Percentiles rank a stretch among this genome's conserved stretches.
These are phyloP conservation scores for Callospermophilus lateralis DNA, from an alignment of 2,113 vertebrate genomes.

Conservation along the genomic window DNA sequence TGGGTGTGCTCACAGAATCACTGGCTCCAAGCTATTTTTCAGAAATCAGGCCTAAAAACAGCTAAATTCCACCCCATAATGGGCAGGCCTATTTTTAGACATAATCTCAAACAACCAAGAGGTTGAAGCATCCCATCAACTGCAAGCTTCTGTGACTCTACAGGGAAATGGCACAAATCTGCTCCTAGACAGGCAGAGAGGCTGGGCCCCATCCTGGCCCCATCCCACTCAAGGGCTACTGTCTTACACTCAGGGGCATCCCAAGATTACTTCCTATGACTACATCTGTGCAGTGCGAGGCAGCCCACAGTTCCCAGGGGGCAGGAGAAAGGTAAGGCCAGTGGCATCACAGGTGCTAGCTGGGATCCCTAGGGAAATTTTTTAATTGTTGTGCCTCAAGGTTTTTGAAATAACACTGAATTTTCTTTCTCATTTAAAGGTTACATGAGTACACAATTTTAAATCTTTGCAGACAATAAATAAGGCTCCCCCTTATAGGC, in stretches of 20 bases:
- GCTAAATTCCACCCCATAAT: neutral
- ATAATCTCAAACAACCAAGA: slow-evolving; percentile 44
- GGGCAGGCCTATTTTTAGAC: slow-evolving; percentile 50
- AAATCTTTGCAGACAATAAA: slow-evolving; percentile 36
- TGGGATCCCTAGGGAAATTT: neutral
- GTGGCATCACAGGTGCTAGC: neutral
- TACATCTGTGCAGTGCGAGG: neutral
- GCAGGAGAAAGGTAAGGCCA: neutral
- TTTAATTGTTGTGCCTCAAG: neutral
- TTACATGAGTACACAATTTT: neutral
- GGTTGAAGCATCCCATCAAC: neutral
- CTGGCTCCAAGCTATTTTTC: neutral
- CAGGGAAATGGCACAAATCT: neutral
- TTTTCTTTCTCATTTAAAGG: slow-evolving; percentile 10
- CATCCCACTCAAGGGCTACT: neutral
- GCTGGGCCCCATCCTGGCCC: no score
- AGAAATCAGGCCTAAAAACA: slow-evolving; percentile 46
- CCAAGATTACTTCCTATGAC: neutral
- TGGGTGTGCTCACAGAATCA: neutral
- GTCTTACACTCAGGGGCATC: neutral
- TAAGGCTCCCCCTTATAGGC: neutral
- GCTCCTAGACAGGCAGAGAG: neutral
- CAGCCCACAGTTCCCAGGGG: neutral
- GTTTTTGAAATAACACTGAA: neutral
- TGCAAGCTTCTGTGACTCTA: neutral